A percentile compares a stretch with the other conserved stretches of the same genome.
Evolutionary conservation across 2,888 invertebrate species (phyloP).

Genomic region (Leucophenga maculata): DNA sequence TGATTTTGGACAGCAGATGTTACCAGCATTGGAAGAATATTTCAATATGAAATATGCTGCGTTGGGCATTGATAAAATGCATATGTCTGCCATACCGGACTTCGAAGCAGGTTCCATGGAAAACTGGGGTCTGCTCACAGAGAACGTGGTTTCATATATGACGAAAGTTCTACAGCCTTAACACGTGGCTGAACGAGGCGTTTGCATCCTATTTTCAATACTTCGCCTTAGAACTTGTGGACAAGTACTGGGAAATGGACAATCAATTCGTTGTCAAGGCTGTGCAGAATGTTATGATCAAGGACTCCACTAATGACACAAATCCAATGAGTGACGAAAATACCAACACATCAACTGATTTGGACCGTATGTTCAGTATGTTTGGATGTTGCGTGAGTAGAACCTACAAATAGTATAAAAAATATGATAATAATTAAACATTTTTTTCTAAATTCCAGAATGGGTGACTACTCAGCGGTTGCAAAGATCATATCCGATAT

Average conservation of each 20-base stretch:
- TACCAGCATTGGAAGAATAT: slow-evolving; percentile 75
- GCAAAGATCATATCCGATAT: slow-evolving; percentile 66
- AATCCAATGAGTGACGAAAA: slow-evolving; percentile 76
- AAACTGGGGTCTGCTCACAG: too few species aligned
- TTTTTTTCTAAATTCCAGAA: too few species aligned
- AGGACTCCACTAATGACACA: slow-evolving; percentile 76
- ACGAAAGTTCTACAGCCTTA: slow-evolving; percentile 76
- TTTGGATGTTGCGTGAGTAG: slow-evolving; percentile 65
- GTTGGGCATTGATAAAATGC: slow-evolving; percentile 79
- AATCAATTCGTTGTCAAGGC: slow-evolving; percentile 82
- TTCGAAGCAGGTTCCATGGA: slow-evolving; percentile 92
- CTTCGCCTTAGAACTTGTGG: slow-evolving; percentile 74
- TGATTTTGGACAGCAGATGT: slow-evolving; percentile 75
- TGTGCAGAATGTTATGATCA: slow-evolving; percentile 77
- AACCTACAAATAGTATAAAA: too few species aligned
- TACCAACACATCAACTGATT: slow-evolving; percentile 75
- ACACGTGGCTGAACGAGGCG: slow-evolving; percentile 78
- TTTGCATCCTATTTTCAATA: slow-evolving; percentile 85
- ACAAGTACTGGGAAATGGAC: slow-evolving; percentile 77
- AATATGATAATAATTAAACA: too few species aligned
- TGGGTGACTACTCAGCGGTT: slow-evolving; percentile 63
- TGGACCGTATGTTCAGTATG: slow-evolving; percentile 77
- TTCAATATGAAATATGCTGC: slow-evolving; percentile 75
- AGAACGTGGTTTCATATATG: slow-evolving; percentile 80
- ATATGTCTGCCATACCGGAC: slow-evolving; percentile 88